Evolutionary conservation across 2,888 invertebrate species (phyloP).

Genomic region (Tuberolachnus salignus): DNA sequence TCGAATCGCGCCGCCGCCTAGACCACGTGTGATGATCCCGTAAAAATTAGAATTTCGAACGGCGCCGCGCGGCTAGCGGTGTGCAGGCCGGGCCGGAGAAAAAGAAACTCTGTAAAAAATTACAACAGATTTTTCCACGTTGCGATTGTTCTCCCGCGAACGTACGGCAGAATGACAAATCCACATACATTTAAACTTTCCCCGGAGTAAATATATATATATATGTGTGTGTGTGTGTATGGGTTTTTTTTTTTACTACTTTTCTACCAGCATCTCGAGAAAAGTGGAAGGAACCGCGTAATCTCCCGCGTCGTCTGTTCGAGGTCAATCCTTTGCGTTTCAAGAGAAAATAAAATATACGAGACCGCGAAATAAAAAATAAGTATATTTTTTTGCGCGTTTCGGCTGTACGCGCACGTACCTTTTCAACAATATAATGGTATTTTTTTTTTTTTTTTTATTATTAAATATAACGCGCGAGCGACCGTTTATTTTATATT

Average conservation of each 20-base stretch:
- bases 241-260: not conserved
- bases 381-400: slow-evolving; percentile 1
- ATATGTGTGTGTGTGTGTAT: too few species aligned
- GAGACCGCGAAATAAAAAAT: slow-evolving; percentile 1
- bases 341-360: slow-evolving; percentile 10
- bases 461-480: too few species aligned
- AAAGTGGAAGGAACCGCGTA: not conserved
- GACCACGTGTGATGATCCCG: not conserved
- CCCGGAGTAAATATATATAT: too few species aligned
- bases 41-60: slow-evolving; percentile 46
- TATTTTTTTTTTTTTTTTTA: too few species aligned
- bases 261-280: not conserved
- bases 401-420: too few species aligned
- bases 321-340: slow-evolving; percentile 44
- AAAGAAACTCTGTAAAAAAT: slow-evolving; percentile 43
- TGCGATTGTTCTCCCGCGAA: slow-evolving; percentile 15
- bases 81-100: too few species aligned
- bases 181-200: slow-evolving; percentile 47
- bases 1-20: not conserved
- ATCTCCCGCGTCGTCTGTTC: slow-evolving; percentile 33
- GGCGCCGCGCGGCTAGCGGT: not conserved
- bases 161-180: slow-evolving; percentile 48
- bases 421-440: too few species aligned
- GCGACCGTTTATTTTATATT: too few species aligned
- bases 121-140: slow-evolving; percentile 39